A percentile compares a stretch with the other conserved stretches of the same genome.
These are phyloP conservation scores for Bombus huntii DNA, from an alignment of 1,140 invertebrate genomes.

Conservation along the genomic window DNA sequence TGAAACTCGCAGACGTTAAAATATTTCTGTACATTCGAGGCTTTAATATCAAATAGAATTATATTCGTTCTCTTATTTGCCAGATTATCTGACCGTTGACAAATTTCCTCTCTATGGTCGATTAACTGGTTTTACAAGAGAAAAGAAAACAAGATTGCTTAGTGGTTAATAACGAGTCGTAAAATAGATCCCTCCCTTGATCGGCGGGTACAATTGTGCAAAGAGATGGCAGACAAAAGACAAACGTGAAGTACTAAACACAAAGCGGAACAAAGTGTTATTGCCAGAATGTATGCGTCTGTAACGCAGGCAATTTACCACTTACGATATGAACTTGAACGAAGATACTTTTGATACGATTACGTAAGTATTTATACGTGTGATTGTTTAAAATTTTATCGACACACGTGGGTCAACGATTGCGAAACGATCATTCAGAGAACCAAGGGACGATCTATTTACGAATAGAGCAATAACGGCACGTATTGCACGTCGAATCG, in stretches of 20 bases:
- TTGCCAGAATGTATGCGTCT: constrained; percentile 4
- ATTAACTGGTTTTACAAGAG: background rate
- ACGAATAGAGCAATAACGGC: constrained; percentile 41
- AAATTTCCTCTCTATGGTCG: background rate
- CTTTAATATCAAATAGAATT: background rate
- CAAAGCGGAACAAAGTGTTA: constrained; percentile 18
- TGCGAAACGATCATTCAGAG: constrained; percentile 37
- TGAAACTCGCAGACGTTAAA: background rate
- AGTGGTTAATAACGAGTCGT: background rate
- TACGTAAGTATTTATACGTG: constrained; percentile 31
- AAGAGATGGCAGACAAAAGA: constrained; percentile 19
- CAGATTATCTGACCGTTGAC: background rate
- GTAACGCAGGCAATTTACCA: constrained; percentile 57
- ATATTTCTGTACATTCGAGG: background rate
- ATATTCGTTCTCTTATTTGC: background rate
- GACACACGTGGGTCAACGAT: constrained; percentile 59
- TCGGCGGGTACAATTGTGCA: background rate
- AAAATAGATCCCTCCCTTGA: background rate
- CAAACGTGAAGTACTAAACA: constrained; percentile 19
- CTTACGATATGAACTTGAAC: constrained; percentile 43
- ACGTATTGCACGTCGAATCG: constrained; percentile 32
- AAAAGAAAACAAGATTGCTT: background rate
- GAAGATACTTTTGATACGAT: constrained; percentile 49
- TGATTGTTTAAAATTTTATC: constrained; percentile 12
- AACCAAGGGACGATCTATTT: constrained; percentile 48